phyloP scores from a whole-genome alignment of 2,797 vertebrate species.

The Euphonia xanthogaster region DNA sequence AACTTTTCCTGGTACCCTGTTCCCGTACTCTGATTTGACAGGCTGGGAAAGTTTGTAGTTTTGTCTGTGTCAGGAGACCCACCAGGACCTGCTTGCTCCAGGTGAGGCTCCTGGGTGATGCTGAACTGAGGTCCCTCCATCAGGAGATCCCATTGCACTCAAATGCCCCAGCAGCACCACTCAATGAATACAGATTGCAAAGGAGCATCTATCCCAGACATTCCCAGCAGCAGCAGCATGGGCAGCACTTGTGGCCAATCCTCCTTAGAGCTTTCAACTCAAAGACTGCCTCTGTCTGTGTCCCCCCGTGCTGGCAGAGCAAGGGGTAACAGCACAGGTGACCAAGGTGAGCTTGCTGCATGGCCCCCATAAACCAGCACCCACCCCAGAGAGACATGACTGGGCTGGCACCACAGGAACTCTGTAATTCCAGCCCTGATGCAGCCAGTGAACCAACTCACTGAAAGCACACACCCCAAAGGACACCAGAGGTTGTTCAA shows the following conservation, averaged over 20 bases:
- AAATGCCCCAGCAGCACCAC: fast-evolving
- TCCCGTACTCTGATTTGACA: neutral
- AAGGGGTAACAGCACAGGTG: neutral
- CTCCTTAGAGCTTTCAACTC: neutral
- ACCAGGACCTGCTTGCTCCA: neutral
- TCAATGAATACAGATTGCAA: neutral
- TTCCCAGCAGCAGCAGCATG: neutral
- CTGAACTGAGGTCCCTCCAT: neutral
- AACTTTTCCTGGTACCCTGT: neutral
- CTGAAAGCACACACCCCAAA: neutral
- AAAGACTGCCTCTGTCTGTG: neutral
- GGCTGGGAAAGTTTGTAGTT: neutral
- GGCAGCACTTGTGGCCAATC: neutral
- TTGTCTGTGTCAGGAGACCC: neutral
- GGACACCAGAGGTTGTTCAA: neutral
- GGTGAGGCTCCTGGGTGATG: neutral
- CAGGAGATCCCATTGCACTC: fast-evolving
- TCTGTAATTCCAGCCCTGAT: neutral
- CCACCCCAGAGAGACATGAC: neutral
- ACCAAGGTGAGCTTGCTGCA: neutral
- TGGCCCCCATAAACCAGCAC: neutral
- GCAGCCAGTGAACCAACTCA: neutral
- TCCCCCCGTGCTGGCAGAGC: neutral
- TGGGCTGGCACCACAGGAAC: neutral
- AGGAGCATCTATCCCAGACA: neutral